A percentile compares a stretch with the other conserved stretches of the same genome.
These are phyloP conservation scores for Watsonalla cultraria DNA, from an alignment of 2,888 invertebrate genomes.

Conservation along the genomic window DNA sequence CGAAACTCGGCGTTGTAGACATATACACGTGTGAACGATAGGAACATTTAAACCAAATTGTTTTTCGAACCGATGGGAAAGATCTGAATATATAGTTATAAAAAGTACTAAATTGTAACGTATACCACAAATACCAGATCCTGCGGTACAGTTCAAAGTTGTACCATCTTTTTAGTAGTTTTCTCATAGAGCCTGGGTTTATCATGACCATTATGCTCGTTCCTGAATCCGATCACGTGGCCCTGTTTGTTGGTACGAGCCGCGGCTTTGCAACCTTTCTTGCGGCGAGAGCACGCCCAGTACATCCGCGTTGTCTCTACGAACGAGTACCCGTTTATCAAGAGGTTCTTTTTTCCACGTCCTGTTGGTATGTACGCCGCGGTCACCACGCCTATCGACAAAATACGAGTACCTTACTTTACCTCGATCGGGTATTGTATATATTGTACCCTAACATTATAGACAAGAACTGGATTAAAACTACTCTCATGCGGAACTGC, in stretches of 20 bases:
- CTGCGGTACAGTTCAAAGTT: conserved; percentile 19
- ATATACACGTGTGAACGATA: neutral
- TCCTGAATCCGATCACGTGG: conserved; percentile 40
- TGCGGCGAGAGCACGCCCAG: conserved; percentile 50
- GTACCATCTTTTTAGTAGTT: conserved; percentile 45
- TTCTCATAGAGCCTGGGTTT: conserved; percentile 52
- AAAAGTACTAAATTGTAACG: neutral
- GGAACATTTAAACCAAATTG: neutral
- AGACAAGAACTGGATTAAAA: too few relatives aligned
- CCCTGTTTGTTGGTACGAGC: conserved; percentile 53
- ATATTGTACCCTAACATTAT: too few relatives aligned
- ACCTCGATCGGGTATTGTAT: too few relatives aligned
- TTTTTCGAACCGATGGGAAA: too few relatives aligned
- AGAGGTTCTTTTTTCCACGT: conserved; percentile 45
- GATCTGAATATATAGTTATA: neutral
- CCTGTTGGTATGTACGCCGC: conserved; percentile 59
- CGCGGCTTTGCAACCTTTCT: conserved; percentile 39
- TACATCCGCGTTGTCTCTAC: conserved; percentile 29
- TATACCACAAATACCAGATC: neutral
- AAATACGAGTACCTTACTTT: neutral
- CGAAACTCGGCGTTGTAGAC: too few relatives aligned
- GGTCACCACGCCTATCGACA: conserved; percentile 28
- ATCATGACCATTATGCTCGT: conserved; percentile 46
- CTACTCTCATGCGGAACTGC: too few relatives aligned
- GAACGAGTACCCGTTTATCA: conserved; percentile 57